Evolutionary conservation across 1,140 invertebrate species (phyloP), one percentile per base, ranked within the genome.

Genomic region (Drosophila paulistorum): DNA sequence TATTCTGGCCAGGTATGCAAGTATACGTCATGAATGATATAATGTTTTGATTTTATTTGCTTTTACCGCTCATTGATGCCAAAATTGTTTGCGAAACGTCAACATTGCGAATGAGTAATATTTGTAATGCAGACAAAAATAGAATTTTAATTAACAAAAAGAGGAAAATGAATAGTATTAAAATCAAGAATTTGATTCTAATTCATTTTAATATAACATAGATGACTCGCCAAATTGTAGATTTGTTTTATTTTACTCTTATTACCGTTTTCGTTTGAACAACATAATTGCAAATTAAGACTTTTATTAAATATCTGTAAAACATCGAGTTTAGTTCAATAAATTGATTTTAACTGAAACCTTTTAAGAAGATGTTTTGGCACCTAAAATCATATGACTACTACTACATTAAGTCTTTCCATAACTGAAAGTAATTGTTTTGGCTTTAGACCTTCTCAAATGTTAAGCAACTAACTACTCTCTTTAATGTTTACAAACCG

Each of bases 31-130:
- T 20, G 20, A 17, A 7, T 45, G 14, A 9, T 48, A 20, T 48
- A 20, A 17, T 48, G 45, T 74, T 74, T 71, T 33, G 39, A 48
- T 57, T 67, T 42, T 42, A 75, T 71, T 39, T 71, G 17, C 23
- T 30, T 60, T 48, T 59, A 55, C 35, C 45, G 37, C 72, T 42
- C 58, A 62, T 13, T 20, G 9, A 23, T 51, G 45, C 45, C 45
- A 51, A 51, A 51, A 51, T 30, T 3, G 45, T 23, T 23, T 11
- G 10, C 45, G 20, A 20, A 23, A 23, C 30, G 26, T 23, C 60
- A 26, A 57, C 76, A 45, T 51, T 58, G 67, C 79, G 83, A 68
- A 86, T 86, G 79, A 68, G 72, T 87, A 64, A 86, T 87, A 69
- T 79, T 74, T 59, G 57, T 67, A 73, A 77, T 75, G 68, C 37